Conservation (phyloP, 2,888 invertebrate species). For the Nipponacmea schrenckii region DNA sequence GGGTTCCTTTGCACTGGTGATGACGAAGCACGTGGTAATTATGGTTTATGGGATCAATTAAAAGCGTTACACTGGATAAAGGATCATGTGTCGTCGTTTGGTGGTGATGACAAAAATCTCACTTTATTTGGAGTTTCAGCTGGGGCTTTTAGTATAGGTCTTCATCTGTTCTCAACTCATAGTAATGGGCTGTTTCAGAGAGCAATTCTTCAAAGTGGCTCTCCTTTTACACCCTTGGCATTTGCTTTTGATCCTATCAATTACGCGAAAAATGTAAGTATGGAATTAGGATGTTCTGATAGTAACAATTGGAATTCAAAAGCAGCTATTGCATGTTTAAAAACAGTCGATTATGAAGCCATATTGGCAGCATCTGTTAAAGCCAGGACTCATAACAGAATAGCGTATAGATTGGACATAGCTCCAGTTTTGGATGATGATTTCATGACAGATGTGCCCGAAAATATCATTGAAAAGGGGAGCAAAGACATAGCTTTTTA, state of each 20-base stretch:
- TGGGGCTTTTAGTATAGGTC: conserved; percentile 88
- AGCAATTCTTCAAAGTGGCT: conserved; percentile 90
- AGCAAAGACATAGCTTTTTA: conserved; percentile 73
- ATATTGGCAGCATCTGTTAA: conserved; percentile 37
- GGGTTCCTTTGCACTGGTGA: conserved; percentile 70
- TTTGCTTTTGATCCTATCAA: conserved; percentile 90
- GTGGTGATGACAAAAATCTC: conserved; percentile 85
- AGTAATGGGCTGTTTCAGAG: conserved; percentile 81
- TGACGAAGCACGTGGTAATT: conserved; percentile 75
- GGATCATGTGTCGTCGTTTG: conserved; percentile 45
- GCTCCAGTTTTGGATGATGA: conserved; percentile 26
- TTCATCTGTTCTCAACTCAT: conserved; percentile 80
- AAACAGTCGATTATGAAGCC: conserved; percentile 31
- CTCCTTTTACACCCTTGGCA: conserved; percentile 71
- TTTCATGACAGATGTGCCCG: conserved; percentile 16
- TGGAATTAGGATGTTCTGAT: not conserved
- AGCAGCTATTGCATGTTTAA: conserved; percentile 29
- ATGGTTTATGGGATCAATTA: conserved; percentile 90
- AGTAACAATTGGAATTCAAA: conserved; percentile 78
- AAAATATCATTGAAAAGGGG: conserved; percentile 12
- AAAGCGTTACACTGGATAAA: conserved; percentile 77
- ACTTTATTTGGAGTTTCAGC: conserved; percentile 95
- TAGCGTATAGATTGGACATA: conserved; percentile 21
- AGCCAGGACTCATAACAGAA: conserved; percentile 6
- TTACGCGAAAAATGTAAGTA: conserved; percentile 71